A percentile compares a stretch with the other conserved stretches of the same genome.
Conservation (phyloP, 2,113 vertebrate genomes). For the Poeciliopsis turrubarensis region DNA sequence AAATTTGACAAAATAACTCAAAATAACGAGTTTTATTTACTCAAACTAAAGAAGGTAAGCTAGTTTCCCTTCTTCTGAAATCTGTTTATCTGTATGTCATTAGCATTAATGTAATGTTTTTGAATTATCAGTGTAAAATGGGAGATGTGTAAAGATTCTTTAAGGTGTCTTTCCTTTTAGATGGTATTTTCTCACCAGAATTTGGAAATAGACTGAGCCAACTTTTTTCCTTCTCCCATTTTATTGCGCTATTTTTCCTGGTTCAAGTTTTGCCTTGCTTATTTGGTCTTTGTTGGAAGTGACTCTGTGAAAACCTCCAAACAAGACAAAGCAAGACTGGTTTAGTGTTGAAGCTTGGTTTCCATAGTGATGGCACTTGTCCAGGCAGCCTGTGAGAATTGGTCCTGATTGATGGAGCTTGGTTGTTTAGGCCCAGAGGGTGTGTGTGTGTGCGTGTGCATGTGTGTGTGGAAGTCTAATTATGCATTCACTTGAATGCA, state of each 20-base stretch:
- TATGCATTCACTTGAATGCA: constrained; percentile 20
- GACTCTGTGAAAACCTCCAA: constrained; percentile 60
- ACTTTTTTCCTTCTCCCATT: neutral
- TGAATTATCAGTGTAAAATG: constrained; percentile 65
- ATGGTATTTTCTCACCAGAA: neutral
- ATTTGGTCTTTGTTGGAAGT: constrained; percentile 36
- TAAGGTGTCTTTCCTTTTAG: constrained; percentile 18
- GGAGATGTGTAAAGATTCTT: constrained; percentile 74
- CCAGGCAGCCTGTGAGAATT: constrained; percentile 67
- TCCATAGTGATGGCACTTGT: constrained; percentile 69
- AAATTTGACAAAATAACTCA: too few species aligned
- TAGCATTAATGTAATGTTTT: constrained; percentile 77
- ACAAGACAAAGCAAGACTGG: constrained; percentile 63
- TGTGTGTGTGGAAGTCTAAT: constrained; percentile 3
- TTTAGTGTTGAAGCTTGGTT: constrained; percentile 65
- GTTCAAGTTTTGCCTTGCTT: constrained; percentile 41
- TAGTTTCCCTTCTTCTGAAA: neutral
- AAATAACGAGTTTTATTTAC: neutral
- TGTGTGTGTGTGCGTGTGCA: constrained; percentile 2
- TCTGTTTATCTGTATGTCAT: constrained; percentile 40
- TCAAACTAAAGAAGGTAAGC: neutral
- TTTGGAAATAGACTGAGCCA: neutral
- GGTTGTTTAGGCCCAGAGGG: constrained; percentile 44
- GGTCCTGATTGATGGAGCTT: constrained; percentile 70
- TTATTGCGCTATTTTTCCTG: neutral